Evolutionary conservation across 2,797 vertebrate genomes (phyloP).

Genomic region (Paramormyrops hopkinsi): DNA sequence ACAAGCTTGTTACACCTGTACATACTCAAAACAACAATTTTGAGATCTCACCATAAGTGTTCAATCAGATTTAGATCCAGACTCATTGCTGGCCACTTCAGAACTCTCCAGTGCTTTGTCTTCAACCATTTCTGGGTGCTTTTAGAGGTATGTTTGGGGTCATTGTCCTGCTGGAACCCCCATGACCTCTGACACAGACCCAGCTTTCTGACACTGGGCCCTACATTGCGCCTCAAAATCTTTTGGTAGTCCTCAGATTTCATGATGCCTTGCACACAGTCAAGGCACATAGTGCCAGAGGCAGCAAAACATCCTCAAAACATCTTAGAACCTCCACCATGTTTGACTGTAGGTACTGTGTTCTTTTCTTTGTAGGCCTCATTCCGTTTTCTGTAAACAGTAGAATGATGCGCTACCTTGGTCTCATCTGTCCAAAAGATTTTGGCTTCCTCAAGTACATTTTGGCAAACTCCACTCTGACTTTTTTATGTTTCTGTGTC

Average conservation of each 20-base stretch:
- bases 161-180: not conserved
- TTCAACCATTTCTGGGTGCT: not conserved
- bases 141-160: not conserved
- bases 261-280: not conserved
- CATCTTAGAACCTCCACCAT: not conserved
- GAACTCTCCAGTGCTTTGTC: not conserved
- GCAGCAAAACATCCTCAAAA: not conserved
- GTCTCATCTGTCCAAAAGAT: too few species aligned
- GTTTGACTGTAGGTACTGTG: not conserved
- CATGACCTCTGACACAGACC: not conserved
- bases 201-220: not conserved
- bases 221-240: not conserved
- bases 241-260: not conserved
- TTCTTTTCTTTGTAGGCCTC: not conserved
- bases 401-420: not conserved
- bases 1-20: not conserved
- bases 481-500: too few species aligned
- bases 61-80: not conserved
- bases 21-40: not conserved
- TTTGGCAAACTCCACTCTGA: too few species aligned
- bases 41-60: too few species aligned
- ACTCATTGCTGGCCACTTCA: not conserved
- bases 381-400: not conserved
- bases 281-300: not conserved
- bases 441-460: too few species aligned